Evolutionary conservation across 1,140 invertebrate genomes (phyloP).

Genomic region (fruit fly (Drosophila melanogaster)): DNA sequence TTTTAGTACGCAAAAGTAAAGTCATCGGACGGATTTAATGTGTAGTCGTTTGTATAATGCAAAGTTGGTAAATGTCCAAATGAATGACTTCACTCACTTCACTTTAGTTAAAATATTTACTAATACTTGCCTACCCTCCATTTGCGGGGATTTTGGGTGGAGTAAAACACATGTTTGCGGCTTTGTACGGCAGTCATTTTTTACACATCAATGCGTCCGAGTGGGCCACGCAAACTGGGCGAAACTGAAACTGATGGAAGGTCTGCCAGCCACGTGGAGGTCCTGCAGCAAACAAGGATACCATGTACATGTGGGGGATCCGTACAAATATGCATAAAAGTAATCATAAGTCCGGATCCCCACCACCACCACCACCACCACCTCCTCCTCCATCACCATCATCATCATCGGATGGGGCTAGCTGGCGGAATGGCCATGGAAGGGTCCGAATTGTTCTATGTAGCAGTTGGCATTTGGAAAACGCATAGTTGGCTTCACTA

Average conservation of each 20-base stretch:
- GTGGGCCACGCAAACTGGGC: slow-evolving; percentile 17
- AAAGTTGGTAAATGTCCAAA: slow-evolving; percentile 80
- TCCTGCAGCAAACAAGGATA: slow-evolving; percentile 10
- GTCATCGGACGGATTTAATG: slow-evolving; percentile 60
- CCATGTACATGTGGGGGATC: slow-evolving; percentile 10
- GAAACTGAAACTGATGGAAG: background rate
- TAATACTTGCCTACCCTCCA: slow-evolving; percentile 58
- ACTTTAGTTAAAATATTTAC: slow-evolving; percentile 80
- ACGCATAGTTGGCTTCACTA: slow-evolving; percentile 43
- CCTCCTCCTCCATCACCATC: background rate
- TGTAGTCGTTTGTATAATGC: slow-evolving; percentile 77
- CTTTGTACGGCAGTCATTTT: slow-evolving; percentile 60
- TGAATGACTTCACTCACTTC: slow-evolving; percentile 78
- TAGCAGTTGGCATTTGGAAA: slow-evolving; percentile 6
- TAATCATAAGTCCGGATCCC: slow-evolving; percentile 36
- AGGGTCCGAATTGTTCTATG: slow-evolving; percentile 45
- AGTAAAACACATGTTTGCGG: slow-evolving; percentile 71
- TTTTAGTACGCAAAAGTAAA: slow-evolving; percentile 81
- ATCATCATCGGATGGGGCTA: slow-evolving; percentile 5
- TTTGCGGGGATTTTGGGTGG: background rate
- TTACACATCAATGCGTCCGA: slow-evolving; percentile 68
- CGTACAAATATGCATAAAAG: slow-evolving; percentile 59
- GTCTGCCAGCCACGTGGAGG: slow-evolving; percentile 27
- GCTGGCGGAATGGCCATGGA: slow-evolving; percentile 11
- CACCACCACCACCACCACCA: too few species aligned